Base-by-base conservation (phyloP, 2,113 vertebrate genomes). In the Sialia sialis region DNA sequence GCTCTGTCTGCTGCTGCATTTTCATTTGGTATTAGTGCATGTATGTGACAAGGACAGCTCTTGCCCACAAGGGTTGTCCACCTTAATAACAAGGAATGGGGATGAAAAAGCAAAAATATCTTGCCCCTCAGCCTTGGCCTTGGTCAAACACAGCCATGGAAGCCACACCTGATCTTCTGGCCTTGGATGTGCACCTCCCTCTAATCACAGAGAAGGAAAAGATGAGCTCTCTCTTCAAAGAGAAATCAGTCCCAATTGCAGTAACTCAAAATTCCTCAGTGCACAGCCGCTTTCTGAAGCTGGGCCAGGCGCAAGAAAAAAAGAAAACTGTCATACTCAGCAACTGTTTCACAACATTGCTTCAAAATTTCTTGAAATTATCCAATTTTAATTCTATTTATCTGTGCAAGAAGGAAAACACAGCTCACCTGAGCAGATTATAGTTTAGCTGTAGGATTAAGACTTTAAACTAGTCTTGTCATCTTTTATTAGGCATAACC, bases 391-490 rank as follows among this genome's bases (percentile, higher is more conserved):
- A 75, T 73, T 77, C 59, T 82, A 36, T 84, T 94, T 95, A 79
- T 89, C 70, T 79, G 63, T 58, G 56, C 67, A 89, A 81, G 34
- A 87, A 64, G 75, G 83, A 89, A 95, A 96, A 94, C 56, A 66
- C 68, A 84, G 67, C 49, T 96, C 86, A 95, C 39, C 54, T 36
- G 64, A 63, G 48, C 14, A 94, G 89, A 94, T 87, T 94, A 66
- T 6, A 85, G 60, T 13, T 38, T 38, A 89, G 92, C 62, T 90
- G 64, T 89, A 68, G 49, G 82, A 95, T 93, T 94, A 93, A 95
- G 84, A 92, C 59, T 87, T 94, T 38, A 86, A 94, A 64, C 59
- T 76, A 95, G 73, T 76, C 86, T 68, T 96, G 87, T 86, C 84
- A 66, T 90, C n/a, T 95, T 95, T 91, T 83, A 93, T 90, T 93